Evolutionary conservation across 2,113 vertebrate species (phyloP).

Genomic region (Oreochromis aureus): DNA sequence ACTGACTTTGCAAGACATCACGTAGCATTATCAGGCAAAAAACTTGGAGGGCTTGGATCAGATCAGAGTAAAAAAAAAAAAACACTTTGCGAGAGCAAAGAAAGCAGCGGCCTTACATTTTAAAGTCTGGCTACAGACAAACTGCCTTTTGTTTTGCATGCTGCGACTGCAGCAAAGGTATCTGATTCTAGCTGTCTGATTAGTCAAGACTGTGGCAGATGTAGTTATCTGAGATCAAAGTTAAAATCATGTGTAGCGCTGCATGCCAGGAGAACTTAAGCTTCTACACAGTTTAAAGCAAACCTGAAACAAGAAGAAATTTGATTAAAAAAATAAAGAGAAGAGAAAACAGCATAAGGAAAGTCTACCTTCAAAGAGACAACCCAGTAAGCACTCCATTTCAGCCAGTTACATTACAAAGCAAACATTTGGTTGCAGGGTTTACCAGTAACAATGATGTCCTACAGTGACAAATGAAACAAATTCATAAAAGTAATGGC

Average conservation of each 20-base stretch:
- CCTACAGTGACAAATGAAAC: neutral
- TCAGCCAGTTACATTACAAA: neutral
- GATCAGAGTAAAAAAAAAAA: constrained; percentile 6
- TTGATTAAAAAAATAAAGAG: neutral
- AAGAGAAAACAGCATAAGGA: neutral
- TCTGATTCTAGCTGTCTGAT: constrained; percentile 42
- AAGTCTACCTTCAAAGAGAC: neutral
- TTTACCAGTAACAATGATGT: neutral
- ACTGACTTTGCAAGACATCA: constrained; percentile 13
- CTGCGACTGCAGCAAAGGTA: neutral
- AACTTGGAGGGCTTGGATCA: neutral
- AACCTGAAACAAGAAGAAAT: neutral
- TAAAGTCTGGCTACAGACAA: neutral
- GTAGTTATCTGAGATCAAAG: constrained; percentile 49
- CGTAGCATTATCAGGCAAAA: neutral
- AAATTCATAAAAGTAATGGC: neutral
- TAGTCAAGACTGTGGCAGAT: constrained; percentile 19
- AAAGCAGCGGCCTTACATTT: neutral
- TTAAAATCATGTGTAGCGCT: constrained; percentile 21
- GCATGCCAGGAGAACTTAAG: constrained; percentile 35
- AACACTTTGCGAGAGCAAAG: neutral
- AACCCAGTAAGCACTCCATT: neutral
- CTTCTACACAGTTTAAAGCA: constrained; percentile 7
- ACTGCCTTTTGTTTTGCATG: neutral
- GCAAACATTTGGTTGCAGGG: neutral